Evolutionary conservation across 2,888 invertebrate species (phyloP), one percentile per base, ranked within the genome.

Genomic region (Apoda limacodes): DNA sequence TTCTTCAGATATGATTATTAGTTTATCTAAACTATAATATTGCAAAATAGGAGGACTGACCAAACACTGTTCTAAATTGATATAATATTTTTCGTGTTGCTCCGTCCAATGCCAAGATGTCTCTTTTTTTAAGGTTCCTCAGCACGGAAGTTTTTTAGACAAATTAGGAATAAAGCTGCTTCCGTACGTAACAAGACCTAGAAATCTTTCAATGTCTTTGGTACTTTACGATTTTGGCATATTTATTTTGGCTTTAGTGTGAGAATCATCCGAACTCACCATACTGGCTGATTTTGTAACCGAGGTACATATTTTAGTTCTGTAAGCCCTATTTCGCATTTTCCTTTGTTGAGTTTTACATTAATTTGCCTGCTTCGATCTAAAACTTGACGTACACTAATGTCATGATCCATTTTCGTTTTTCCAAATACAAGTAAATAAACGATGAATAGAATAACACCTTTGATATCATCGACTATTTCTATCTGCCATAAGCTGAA

Each of bases 121-220:
- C 28, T 13, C 24, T 32, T 6, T 27, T 25, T 20, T 30, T 21
- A 24, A 32, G 27, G 9, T 5, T 10, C 14, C 23, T 12, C 24
- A 30, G 23, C 35, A 30, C 30, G 34, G 4, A 40, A 10, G 17
- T 14, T 36, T 35, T 42, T 47, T 28, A 43, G 46, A 34, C 43
- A 48, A 5, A 46, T 34, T 34, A 47, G 45, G 2, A 37, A 39
- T 5, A 43, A 43, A 3, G 43, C 44, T 3, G 29, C n/a, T n/a
- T n/a, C n/a, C n/a, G n/a, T 34, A 34, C n/a, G 20, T 33, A 7
- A 33, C 20, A 10, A 33, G 19, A 9, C 33, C 28, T 7, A 33
- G 15, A n/a, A 29, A 22, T 21, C 33, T 33, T 13, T 33, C 33
- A 1, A 33, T 14, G 5, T 33, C 33, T 24, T 33, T 28, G 9